phyloP scores from a whole-genome alignment of 2,797 vertebrate species.

The Podarcis lilfordi region DNA sequence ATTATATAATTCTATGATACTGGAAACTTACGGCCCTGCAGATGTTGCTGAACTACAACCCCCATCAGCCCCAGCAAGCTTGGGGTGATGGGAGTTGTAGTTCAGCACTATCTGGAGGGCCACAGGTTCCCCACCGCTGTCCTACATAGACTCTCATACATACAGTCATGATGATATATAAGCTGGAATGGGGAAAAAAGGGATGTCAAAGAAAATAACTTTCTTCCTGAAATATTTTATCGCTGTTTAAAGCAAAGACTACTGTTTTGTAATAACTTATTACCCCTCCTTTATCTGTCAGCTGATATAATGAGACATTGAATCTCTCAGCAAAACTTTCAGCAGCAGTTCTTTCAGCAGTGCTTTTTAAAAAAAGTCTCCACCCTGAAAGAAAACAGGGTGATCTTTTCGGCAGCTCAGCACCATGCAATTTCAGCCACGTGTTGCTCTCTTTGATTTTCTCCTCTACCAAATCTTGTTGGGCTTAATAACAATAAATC shows the following conservation, averaged over 20 bases:
- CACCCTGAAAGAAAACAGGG: constrained; percentile 63
- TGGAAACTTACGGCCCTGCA: too few species aligned
- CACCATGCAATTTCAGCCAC: constrained; percentile 62
- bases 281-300: constrained; percentile 5
- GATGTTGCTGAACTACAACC: too few species aligned
- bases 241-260: not conserved
- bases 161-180: not conserved
- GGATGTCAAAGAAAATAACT: not conserved
- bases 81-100: too few species aligned
- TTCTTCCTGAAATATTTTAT: not conserved
- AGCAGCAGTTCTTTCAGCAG: constrained; percentile 46
- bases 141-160: too few species aligned
- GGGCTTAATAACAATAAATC: constrained; percentile 80
- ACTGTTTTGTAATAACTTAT: not conserved
- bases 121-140: not conserved
- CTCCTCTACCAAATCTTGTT: constrained; percentile 74
- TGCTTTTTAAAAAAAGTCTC: not conserved
- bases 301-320: not conserved
- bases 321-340: constrained; percentile 39
- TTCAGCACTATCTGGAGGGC: too few species aligned
- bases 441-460: constrained; percentile 72
- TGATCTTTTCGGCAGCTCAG: constrained; percentile 65
- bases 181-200: not conserved
- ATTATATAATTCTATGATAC: too few species aligned
- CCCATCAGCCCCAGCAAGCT: too few species aligned